Evolutionary conservation across 2,113 vertebrate genomes (phyloP).

Genomic region (Grus americana): DNA sequence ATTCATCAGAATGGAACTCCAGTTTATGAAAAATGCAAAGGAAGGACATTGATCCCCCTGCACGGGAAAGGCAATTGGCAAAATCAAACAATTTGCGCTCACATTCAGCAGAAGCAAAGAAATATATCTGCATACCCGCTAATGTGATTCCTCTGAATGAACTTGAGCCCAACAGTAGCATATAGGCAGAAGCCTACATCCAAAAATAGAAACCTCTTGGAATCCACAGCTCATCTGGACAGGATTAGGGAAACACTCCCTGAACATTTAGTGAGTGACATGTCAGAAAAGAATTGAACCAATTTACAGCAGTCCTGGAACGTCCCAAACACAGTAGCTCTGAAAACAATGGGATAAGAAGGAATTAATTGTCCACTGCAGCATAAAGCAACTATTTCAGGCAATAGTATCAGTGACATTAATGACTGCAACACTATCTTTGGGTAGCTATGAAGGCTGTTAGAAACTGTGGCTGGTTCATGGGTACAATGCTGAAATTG

Average conservation of each 20-base stretch:
- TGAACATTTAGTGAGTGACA: constrained; percentile 50
- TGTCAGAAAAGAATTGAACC: constrained; percentile 53
- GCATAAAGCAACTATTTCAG: constrained; percentile 15
- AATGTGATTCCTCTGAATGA: constrained; percentile 46
- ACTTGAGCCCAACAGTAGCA: constrained; percentile 66
- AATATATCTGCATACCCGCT: constrained; percentile 34
- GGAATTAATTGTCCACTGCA: constrained; percentile 13
- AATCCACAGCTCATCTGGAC: constrained; percentile 71
- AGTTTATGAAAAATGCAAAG: background rate
- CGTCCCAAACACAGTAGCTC: background rate
- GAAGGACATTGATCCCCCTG: background rate
- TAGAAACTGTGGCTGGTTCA: background rate
- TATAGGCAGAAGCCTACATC: constrained; percentile 37
- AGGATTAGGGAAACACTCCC: constrained; percentile 52
- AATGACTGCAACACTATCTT: background rate
- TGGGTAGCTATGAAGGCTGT: background rate
- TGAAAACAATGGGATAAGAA: constrained; percentile 52
- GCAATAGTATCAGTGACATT: background rate
- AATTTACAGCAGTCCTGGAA: constrained; percentile 53
- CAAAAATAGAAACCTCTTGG: constrained; percentile 59
- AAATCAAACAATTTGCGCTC: constrained; percentile 17
- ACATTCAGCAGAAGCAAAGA: constrained; percentile 9
- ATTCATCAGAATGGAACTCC: background rate
- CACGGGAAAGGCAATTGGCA: background rate
- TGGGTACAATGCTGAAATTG: constrained; percentile 12